Conservation (phyloP, 2,797 vertebrate species). For the Falco columbarius region DNA sequence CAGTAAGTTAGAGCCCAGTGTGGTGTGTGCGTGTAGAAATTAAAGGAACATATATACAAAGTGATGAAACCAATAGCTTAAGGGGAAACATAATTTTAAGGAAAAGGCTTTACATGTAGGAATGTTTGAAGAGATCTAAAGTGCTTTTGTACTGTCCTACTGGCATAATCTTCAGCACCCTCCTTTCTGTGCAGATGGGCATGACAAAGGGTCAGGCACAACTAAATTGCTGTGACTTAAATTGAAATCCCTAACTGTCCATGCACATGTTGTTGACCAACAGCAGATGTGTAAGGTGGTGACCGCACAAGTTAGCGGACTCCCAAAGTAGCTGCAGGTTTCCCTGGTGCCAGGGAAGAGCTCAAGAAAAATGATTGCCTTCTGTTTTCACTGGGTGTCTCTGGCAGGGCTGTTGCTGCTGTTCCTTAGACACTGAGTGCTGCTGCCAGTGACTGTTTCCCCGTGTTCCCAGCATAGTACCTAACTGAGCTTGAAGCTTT, state of each 20-base stretch:
- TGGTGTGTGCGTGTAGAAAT: constrained; percentile 40
- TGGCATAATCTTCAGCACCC: neutral
- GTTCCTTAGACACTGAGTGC: neutral
- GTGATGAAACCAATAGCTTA: constrained; percentile 31
- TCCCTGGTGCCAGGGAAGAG: neutral
- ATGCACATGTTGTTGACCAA: neutral
- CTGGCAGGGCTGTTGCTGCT: neutral
- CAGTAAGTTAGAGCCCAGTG: constrained; percentile 55
- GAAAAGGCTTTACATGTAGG: neutral
- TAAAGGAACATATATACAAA: constrained; percentile 23
- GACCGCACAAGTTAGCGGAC: neutral
- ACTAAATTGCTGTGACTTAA: neutral
- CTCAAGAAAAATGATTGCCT: neutral
- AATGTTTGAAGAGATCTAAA: constrained; percentile 40
- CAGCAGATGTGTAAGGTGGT: neutral
- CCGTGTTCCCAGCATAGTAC: neutral
- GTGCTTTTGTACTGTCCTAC: neutral
- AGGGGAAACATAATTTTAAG: constrained; percentile 25
- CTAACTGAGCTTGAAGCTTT: neutral
- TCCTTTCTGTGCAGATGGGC: neutral
- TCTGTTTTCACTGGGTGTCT: constrained; percentile 18
- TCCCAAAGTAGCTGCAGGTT: neutral
- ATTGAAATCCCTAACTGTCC: neutral
- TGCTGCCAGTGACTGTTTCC: neutral
- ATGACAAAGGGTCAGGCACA: neutral